These are phyloP conservation scores for Uloborus diversus DNA, from an alignment of 1,140 invertebrate species.

Conservation along the genomic window DNA sequence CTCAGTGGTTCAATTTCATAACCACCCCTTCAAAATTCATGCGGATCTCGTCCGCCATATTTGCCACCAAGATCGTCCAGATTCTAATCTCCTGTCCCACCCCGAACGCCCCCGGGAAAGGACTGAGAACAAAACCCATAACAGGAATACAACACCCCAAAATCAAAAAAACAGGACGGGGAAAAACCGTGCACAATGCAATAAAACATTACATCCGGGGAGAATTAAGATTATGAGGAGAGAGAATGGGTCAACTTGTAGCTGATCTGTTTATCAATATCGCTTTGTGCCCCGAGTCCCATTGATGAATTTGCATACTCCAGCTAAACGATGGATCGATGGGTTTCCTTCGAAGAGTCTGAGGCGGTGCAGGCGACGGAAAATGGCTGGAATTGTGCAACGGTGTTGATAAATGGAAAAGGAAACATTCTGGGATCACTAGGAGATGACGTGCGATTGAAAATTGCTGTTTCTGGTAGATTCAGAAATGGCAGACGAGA, in stretches of 20 bases:
- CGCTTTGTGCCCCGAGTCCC: constrained; percentile 4
- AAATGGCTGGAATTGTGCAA: neutral
- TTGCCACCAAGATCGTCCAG: constrained; percentile 17
- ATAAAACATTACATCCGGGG: constrained; percentile 30
- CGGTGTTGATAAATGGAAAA: neutral
- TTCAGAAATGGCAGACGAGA: no score
- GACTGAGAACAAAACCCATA: neutral
- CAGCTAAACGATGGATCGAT: constrained; percentile 22
- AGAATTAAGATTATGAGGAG: neutral
- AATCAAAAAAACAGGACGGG: neutral
- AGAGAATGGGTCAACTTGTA: constrained; percentile 11
- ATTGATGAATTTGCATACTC: constrained; percentile 37
- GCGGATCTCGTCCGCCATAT: constrained; percentile 37
- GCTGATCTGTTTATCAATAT: constrained; percentile 47
- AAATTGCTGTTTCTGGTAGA: no score
- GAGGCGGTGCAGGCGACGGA: neutral
- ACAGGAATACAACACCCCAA: neutral
- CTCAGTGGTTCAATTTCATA: no score
- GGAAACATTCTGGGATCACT: neutral
- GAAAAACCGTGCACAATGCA: constrained; percentile 21
- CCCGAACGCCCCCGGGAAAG: constrained; percentile 5
- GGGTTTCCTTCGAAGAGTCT: neutral
- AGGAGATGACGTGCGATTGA: no score
- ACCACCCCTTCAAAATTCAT: neutral
- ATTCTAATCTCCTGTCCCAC: constrained; percentile 40